Base-by-base conservation (phyloP, 1,140 invertebrate genomes). In the Bombus waltoni region DNA sequence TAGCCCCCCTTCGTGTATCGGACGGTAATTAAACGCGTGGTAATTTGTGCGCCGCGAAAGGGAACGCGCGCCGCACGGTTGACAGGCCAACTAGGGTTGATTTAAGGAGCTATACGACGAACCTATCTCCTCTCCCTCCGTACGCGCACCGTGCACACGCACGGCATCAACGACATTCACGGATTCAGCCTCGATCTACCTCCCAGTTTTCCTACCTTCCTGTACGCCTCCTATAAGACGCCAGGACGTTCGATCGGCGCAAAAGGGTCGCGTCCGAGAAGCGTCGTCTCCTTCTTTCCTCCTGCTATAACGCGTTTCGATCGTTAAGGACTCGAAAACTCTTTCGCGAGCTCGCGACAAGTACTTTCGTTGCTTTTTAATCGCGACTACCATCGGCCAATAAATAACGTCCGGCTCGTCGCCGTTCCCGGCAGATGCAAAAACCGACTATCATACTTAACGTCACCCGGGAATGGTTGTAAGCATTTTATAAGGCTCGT, bases 21-120 rank as follows among this genome's bases (percentile, higher is more conserved):
- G 88, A 88, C 89, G 91, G 89, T 93, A 94, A 94, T 93, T 94
- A 94, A 94, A 93, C 90, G 92, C 88, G 87, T 79, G 88, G 91
- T 91, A 93, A 93, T 93, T 94, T 93, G 93, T 89, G 89, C 86
- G 85, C 83, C 87, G 72, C 78, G 79, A 87, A 75, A 89, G 87
- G 90, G 91, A 91, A 89, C 88, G 87, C 87, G 83, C 88, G 88
- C 76, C 82, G 82, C 74, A 70, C 83, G 90, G 83, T 88, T 91
- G 91, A 93, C 88, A 87, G 71, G 81, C 78, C 85, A 89, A 89
- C 88, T 89, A 90, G 70, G 77, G 72, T 73, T 89, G 88, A 90
- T 90, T 90, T 87, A 90, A 90, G 68, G 66, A 90, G 74, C 83
- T 79, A 80, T 81, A 76, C 86, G 85, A 76, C 86, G 81, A 66